Evolutionary conservation across 2,888 invertebrate genomes (phyloP).

Genomic region (Andrena fulva): DNA sequence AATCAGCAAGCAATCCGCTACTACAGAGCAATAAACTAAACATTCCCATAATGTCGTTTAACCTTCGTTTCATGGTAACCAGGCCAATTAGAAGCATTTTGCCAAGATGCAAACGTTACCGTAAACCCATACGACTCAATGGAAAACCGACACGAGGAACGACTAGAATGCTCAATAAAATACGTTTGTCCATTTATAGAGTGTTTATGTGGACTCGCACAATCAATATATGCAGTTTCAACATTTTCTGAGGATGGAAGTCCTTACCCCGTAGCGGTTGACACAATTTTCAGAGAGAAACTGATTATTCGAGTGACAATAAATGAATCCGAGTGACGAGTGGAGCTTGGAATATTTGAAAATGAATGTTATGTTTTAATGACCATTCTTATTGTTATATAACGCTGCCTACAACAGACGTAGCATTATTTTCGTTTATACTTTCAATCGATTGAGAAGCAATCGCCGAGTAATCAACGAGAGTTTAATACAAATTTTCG

Average conservation of each 20-base stretch:
- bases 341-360: too few relatives aligned
- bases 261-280: neutral
- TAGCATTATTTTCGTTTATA: neutral
- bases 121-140: conserved; percentile 11
- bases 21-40: conserved; percentile 15
- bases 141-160: conserved; percentile 14
- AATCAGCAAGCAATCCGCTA: neutral
- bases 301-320: neutral
- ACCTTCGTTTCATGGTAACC: conserved; percentile 50
- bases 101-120: conserved; percentile 24
- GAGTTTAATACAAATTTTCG: neutral
- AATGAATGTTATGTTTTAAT: too few relatives aligned
- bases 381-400: too few relatives aligned
- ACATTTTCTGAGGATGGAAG: neutral
- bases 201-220: neutral
- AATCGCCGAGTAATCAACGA: neutral
- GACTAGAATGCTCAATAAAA: conserved; percentile 14
- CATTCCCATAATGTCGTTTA: conserved; percentile 35
- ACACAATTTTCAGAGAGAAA: neutral
- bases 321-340: too few relatives aligned
- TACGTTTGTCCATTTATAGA: conserved; percentile 14
- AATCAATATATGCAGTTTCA: neutral
- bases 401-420: too few relatives aligned
- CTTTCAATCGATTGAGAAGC: neutral
- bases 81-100: conserved; percentile 49